phyloP scores from a whole-genome alignment of 2,797 vertebrate species.

The Micrastur ruficollis region DNA sequence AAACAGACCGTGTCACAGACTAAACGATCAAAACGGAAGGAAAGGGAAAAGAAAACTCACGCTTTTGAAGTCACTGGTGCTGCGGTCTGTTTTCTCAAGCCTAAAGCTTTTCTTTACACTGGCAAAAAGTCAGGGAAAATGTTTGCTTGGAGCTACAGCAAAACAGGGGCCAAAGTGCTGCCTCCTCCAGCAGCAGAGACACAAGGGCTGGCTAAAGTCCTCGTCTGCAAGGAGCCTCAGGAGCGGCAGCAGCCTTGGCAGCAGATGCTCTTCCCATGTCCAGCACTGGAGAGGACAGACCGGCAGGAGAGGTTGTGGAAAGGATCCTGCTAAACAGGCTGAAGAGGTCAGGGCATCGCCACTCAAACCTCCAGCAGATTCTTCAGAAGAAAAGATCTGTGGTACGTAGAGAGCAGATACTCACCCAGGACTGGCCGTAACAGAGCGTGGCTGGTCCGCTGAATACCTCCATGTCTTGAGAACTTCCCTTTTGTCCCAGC shows the following conservation, averaged over 20 bases:
- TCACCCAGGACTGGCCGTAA: neutral
- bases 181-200: neutral
- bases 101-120: neutral
- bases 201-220: neutral
- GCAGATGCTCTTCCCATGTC: neutral
- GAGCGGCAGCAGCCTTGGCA: fast-evolving
- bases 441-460: neutral
- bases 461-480: neutral
- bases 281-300: neutral
- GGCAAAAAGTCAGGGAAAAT: neutral
- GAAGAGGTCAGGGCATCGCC: neutral
- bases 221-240: fast-evolving
- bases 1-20: neutral
- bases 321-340: neutral
- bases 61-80: neutral
- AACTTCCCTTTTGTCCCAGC: neutral
- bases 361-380: neutral
- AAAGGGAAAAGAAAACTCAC: neutral
- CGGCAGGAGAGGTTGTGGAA: neutral
- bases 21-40: neutral
- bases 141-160: neutral
- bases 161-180: neutral
- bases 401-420: neutral
- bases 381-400: neutral
- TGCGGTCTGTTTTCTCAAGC: neutral